phyloP scores from a whole-genome alignment of 2,113 vertebrate genomes.

The Marcusenius ussheri region DNA sequence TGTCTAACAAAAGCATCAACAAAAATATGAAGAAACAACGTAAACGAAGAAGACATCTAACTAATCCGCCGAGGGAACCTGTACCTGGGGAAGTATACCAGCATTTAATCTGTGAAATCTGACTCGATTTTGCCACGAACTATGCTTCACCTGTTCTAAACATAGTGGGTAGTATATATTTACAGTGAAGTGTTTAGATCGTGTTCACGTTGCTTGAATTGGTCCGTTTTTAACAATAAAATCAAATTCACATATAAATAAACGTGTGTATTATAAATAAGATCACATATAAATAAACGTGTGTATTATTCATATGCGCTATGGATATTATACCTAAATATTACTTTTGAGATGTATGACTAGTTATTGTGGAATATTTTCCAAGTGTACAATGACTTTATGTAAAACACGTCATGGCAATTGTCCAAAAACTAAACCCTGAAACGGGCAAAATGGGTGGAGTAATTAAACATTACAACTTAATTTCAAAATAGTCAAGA shows the following conservation, averaged over 20 bases:
- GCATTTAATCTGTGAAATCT: background rate
- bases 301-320: background rate
- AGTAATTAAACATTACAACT: background rate
- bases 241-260: background rate
- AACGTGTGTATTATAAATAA: background rate
- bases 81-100: background rate
- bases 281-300: background rate
- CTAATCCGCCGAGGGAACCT: background rate
- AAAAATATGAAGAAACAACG: background rate
- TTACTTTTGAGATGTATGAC: background rate
- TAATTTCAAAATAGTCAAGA: background rate
- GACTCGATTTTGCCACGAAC: background rate
- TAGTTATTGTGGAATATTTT: background rate
- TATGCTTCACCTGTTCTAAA: background rate
- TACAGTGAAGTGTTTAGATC: background rate
- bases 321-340: background rate
- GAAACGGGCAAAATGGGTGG: background rate
- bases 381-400: background rate
- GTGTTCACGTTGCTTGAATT: background rate
- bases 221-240: background rate
- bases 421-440: background rate
- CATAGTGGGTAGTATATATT: background rate
- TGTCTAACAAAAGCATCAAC: background rate
- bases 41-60: background rate
- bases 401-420: background rate